Conservation (phyloP, 2,888 invertebrate species). For the Gerris lacustris region DNA sequence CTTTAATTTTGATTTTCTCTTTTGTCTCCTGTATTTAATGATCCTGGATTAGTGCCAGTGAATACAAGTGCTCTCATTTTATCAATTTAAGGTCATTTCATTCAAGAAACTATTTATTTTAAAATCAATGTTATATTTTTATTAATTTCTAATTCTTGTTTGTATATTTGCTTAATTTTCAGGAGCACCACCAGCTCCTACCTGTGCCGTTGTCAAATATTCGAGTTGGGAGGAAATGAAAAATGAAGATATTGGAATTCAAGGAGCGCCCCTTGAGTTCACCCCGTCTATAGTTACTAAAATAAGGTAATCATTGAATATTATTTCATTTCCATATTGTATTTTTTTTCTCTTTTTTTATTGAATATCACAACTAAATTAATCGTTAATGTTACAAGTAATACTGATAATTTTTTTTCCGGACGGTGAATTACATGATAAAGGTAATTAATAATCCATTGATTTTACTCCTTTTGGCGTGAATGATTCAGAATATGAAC, state of each 20-base stretch:
- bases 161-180: conserved; percentile 19
- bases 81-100: no score
- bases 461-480: no score
- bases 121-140: no score
- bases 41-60: no score
- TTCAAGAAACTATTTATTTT: no score
- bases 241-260: conserved; percentile 38
- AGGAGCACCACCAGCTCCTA: conserved; percentile 40
- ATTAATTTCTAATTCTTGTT: neutral
- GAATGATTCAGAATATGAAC: no score
- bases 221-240: conserved; percentile 40
- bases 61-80: no score
- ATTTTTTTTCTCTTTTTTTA: neutral
- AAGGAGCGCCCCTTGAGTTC: conserved; percentile 40
- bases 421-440: no score
- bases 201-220: conserved; percentile 41
- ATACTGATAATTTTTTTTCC: no score
- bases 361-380: neutral
- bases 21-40: no score
- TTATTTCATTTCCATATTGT: neutral
- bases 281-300: conserved; percentile 41
- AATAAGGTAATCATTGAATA: conserved; percentile 39
- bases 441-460: no score
- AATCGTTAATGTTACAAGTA: neutral
- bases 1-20: no score